Base-by-base conservation (phyloP, 2,113 vertebrate genomes). In the Cyprinus carpio region DNA sequence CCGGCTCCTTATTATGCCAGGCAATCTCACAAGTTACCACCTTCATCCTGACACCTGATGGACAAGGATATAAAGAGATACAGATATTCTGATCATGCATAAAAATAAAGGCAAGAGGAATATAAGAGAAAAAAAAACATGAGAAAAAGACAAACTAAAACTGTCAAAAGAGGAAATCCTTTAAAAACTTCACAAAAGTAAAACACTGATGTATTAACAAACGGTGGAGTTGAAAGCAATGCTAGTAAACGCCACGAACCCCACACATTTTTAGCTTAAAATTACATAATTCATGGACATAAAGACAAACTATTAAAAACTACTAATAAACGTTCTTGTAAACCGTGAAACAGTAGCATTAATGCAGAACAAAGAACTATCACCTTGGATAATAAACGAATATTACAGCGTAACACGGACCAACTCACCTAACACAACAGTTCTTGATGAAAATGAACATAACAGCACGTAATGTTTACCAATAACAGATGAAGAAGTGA, bases 1-100 rank as follows among this genome's bases (percentile, higher is more conserved):
- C 96, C 0, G 98, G 98, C 89, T 99, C 97, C 87, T 98, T 99
- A 86, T 99, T 99, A 85, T 99, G 98, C 98, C 98, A 99, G 0
- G 96, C 97, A 29, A 99, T 99, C 77, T 99, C 98, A 91, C 97
- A 98, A 0, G 98, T 99, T 87, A 98, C 96, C 69, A 99, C 96
- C 91, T 99, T 99, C 98, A 99, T 99, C 54, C 87, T 92, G 77
- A 15, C 31, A 13, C 69, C 69, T 71, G 34, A 69, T 49, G 79
- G 18, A 75, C 3, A 81, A 46, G 2, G 4, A 37, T 13, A 76
- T 18, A 29, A 40, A n/a, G 10, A 76, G 9, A 49, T 9, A 79
- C 40, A 16, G 9, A 75, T 51, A 71, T 4, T 75, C 4, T 16
- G 1, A 27, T 13, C 23, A 37, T 4, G 34, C 31, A 27, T 34